Evolutionary conservation across 2,888 invertebrate species (phyloP), one percentile per base, ranked within the genome.

Genomic region (Petrolisthes cinctipes): DNA sequence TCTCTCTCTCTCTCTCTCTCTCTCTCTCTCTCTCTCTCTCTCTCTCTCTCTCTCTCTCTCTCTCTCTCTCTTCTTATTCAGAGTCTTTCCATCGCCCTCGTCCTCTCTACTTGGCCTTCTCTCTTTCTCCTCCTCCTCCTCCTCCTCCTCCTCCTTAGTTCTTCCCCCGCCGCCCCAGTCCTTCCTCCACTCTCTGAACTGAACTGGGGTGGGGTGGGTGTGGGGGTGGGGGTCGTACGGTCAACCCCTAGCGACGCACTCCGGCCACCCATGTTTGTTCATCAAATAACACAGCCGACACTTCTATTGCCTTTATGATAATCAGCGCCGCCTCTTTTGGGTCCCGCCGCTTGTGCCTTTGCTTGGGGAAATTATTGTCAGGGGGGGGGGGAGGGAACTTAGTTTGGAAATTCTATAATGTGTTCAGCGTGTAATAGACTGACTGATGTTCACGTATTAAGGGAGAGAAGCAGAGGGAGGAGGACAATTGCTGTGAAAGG

Each of bases 261-360:
- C 54, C 71, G 80, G 71, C 57, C 68, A n/a, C 68, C 17, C 53
- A 71, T 85, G 85, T 85, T 85, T 85, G 80, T 56, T 80, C 71
- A 85, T 80, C 85, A 85, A 85, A 85, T 85, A 85, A 80, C 66
- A 85, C 80, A 80, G 79, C 80, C 85, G 80, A 85, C 80, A 85
- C 80, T 79, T 85, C 80, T 85, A 85, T 80, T 85, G 85, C 80
- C 85, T 85, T 85, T 85, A 85, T 85, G 85, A 85, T 85, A 85
- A 85, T 85, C 75, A 85, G 85, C 73, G 54, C n/a, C 71, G 79
- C 79, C 80, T 80, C 71, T 68, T 84, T 84, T 84, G 66, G 85
- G 23, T 23, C 68, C 80, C 37, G 23, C 37, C 68, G 61, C 56
- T 80, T 85, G 37, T 37, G 54, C 53, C 20, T 73, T 80, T 80